Base-by-base conservation (phyloP, 2,113 vertebrate species). In the Aix galericulata region DNA sequence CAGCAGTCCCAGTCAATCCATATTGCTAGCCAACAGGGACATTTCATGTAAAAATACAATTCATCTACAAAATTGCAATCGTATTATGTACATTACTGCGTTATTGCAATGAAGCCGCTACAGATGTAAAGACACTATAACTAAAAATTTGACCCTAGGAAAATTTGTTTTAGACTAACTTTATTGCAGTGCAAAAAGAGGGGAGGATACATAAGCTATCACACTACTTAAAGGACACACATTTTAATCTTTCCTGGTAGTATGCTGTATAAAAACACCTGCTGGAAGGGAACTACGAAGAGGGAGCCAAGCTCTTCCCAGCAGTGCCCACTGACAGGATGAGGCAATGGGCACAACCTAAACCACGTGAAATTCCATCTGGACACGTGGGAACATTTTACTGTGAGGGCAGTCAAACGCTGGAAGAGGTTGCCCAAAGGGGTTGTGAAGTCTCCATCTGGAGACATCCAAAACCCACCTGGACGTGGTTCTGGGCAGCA, bases 161-260 rank as follows among this genome's bases (percentile, higher is more conserved):
- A 94, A 36, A 32, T 79, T 91, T 17, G 68, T 91, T 97, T 94
- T 91, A 93, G 55, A 90, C 1, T 7, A 75, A 34, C 40, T 93
- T 91, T 82, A 81, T 25, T 55, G 80, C 29, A 86, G 29, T 20
- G 7, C 67, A 69, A 62, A 89, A 89, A 79, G 85, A 91, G n/a
- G 44, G 42, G 29, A 93, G 55, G 50, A 83, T 6, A 44, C 52
- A 18, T 55, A 38, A 91, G 36, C 69, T 58, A 82, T 82, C 55
- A 68, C 15, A 31, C 53, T 86, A 81, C 72, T 93, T 79, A 94
- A 56, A 74, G 40, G n/a, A 73, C 25, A 67, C 11, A 44, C 10
- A 42, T 92, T 92, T 94, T 76, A 92, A 89, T 22, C 27, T 96
- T 90, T 95, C 77, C 83, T 95, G 66, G 29, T 55, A 88, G 75